These are phyloP conservation scores for Forbesichthys papilliferus DNA, from an alignment of 2,113 vertebrate genomes.

Conservation along the genomic window DNA sequence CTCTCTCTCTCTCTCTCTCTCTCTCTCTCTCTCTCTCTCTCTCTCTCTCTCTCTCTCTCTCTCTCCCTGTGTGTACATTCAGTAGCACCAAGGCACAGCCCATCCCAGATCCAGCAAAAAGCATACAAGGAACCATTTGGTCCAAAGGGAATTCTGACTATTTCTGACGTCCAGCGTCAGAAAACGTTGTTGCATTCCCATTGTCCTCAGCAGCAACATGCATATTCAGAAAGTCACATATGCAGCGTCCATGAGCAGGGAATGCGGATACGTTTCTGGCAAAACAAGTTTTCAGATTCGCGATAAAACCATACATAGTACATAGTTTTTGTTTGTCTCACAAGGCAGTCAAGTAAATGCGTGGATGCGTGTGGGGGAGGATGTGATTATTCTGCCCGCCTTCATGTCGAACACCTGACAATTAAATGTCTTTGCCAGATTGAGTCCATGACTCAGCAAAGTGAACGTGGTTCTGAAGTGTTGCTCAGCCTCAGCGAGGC, in stretches of 20 bases:
- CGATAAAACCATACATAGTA: not conserved
- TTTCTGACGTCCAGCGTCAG: too few species aligned
- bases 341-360: not conserved
- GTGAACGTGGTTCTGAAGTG: slow-evolving; percentile 4
- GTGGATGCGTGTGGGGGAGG: not conserved
- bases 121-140: too few species aligned
- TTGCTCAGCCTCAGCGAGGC: slow-evolving; percentile 27
- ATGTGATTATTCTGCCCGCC: not conserved
- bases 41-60: slow-evolving; percentile 7
- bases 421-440: not conserved
- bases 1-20: slow-evolving; percentile 7
- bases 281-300: too few species aligned
- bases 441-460: slow-evolving; percentile 9
- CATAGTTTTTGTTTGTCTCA: not conserved
- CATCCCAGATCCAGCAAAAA: too few species aligned
- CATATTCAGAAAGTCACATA: too few species aligned
- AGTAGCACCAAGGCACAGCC: too few species aligned
- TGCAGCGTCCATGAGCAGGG: too few species aligned
- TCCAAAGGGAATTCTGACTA: too few species aligned
- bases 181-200: too few species aligned
- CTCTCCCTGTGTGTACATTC: not conserved
- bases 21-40: slow-evolving; percentile 1
- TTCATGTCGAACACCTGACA: slow-evolving; percentile 4
- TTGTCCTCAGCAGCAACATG: too few species aligned
- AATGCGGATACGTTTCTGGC: too few species aligned